Base-by-base conservation (phyloP, 2,797 vertebrate species). In the Propithecus deckenii region DNA sequence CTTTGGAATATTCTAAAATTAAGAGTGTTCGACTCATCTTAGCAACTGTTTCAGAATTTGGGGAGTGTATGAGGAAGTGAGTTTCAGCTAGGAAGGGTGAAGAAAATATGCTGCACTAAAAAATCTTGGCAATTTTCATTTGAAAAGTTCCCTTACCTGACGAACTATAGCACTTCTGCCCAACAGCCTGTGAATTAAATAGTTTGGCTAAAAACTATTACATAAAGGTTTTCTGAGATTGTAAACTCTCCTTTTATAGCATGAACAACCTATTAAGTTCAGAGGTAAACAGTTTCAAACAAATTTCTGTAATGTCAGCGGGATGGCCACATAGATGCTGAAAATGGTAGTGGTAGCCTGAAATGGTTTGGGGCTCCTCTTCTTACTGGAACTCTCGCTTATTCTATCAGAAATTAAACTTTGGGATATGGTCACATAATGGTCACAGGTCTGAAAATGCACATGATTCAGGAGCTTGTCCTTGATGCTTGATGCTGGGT, bases 1-100 rank as follows among this genome's bases (percentile, higher is more conserved):
- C 97, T 98, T 98, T 94, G 79, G 87, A 96, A 98, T 97, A 97
- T 98, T 98, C 98, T 98, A 98, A 98, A 98, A 98, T 95, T 83
- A 97, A 98, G 95, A 97, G 96, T 96, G 93, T 98, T 98, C 96
- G 96, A 89, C 94, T 98, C 97, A 97, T 98, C 97, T 98, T 97
- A 96, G 92, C 96, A 98, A 96, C 63, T 93, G 96, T 96, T 97
- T 98, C 95, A 76, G 96, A 96, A 97, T 98, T 97, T 98, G 95
- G 52, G 59, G 84, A 71, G 52, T 91, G 50, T 48, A 63, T 80
- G 59, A 96, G 71, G 74, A 89, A 72, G 50, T 85, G 75, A 69
- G 12, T 79, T 94, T 57, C n/a, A 63, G 46, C 30, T 83, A 57
- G 59, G 63, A 86, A 96, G 91, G 93, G 87, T 89, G 93, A 97